Percentiles rank a stretch among this genome's conserved stretches.
These are phyloP conservation scores for Strongylocentrotus purpuratus DNA, from an alignment of 35 echinoderm and acorn worm genomes.

Conservation along the genomic window DNA sequence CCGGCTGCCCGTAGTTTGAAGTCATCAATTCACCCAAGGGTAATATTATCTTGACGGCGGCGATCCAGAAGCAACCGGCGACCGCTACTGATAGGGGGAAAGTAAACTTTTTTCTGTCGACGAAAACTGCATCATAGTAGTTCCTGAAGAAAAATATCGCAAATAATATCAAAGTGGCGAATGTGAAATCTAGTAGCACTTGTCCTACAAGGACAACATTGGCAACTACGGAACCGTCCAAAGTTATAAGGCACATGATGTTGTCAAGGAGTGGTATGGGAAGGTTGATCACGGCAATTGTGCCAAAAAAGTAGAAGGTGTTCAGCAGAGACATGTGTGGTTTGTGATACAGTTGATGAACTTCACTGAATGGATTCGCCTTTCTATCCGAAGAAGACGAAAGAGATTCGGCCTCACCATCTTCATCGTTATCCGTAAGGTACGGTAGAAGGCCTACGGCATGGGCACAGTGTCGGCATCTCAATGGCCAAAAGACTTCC, in stretches of 20 bases:
- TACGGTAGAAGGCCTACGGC: not conserved
- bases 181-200: not conserved
- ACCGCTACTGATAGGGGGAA: not conserved
- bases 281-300: not conserved
- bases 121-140: not conserved
- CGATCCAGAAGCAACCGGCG: not conserved
- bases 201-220: not conserved
- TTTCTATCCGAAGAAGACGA: not conserved
- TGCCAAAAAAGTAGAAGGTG: not conserved
- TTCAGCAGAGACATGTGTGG: not conserved
- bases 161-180: not conserved
- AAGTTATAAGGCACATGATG: not conserved
- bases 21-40: not conserved
- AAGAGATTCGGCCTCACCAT: not conserved
- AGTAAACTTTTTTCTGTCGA: not conserved
- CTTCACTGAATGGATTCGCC: not conserved
- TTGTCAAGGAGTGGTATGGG: not conserved
- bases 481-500: not conserved
- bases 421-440: too few relatives aligned
- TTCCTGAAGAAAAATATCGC: not conserved
- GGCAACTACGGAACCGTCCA: not conserved
- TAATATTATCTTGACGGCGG: not conserved
- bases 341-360: not conserved
- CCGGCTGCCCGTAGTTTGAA: not conserved
- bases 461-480: not conserved